These are phyloP conservation scores for Myrmecophaga tridactyla DNA, from an alignment of 2,113 vertebrate genomes.

Conservation along the genomic window DNA sequence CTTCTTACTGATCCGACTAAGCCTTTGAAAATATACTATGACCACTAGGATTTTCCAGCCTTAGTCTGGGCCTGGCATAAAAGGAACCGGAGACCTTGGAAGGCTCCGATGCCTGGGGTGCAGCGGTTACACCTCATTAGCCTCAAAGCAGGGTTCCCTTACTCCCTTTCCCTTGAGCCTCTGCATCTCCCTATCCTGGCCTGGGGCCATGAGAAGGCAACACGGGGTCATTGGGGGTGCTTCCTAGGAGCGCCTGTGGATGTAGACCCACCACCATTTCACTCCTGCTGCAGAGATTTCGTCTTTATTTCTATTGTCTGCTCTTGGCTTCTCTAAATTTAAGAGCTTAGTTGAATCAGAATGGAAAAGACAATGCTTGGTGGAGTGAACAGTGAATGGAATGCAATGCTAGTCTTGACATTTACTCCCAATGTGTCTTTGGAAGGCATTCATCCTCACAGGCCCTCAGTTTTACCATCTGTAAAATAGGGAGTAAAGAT, in stretches of 20 bases:
- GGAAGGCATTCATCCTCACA: background rate
- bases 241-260: background rate
- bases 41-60: constrained; percentile 45
- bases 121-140: constrained; percentile 43
- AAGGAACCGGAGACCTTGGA: constrained; percentile 42
- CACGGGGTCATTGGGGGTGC: background rate
- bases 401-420: background rate
- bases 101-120: background rate
- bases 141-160: background rate
- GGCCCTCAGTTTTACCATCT: background rate
- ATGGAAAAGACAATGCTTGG: background rate
- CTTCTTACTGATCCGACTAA: constrained; percentile 54
- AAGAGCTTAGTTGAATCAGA: background rate
- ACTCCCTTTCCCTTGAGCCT: background rate
- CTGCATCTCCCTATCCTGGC: background rate
- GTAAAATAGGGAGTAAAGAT: background rate
- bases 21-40: constrained; percentile 63
- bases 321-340: background rate
- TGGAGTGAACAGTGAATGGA: background rate
- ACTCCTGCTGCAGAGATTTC: background rate
- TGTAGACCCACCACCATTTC: too few species aligned
- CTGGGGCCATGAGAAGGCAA: background rate
- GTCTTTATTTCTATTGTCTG: background rate
- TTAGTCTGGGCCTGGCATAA: constrained; percentile 42
- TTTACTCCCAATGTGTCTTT: background rate